Evolutionary conservation across 2,888 invertebrate genomes (phyloP).

Genomic region (Papilio protenor): DNA sequence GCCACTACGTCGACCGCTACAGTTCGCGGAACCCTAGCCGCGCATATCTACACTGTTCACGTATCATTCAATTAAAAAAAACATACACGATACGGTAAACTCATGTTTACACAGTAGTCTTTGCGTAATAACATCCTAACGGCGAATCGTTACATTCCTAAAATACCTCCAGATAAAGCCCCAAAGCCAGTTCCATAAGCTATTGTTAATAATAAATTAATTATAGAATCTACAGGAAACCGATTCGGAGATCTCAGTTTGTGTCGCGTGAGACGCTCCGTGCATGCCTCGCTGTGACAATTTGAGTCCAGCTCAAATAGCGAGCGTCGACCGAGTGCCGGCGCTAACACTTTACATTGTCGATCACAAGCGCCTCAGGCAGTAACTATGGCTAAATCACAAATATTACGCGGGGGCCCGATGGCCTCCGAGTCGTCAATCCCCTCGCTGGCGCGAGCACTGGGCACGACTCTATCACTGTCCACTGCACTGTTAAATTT

Average conservation of each 20-base stretch:
- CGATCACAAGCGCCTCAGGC: constrained; percentile 74
- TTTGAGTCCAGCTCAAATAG: constrained; percentile 84
- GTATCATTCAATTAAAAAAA: constrained; percentile 31
- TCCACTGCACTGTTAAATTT: constrained; percentile 78
- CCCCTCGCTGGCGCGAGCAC: constrained; percentile 69
- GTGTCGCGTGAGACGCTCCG: constrained; percentile 76
- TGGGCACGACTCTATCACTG: constrained; percentile 68
- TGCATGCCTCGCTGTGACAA: constrained; percentile 77
- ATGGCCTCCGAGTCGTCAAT: constrained; percentile 72
- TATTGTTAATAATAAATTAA: constrained; percentile 84
- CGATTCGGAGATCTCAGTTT: constrained; percentile 83
- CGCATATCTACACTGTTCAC: constrained; percentile 45
- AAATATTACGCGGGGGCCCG: constrained; percentile 74
- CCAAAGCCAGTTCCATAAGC: constrained; percentile 76
- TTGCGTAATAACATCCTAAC: constrained; percentile 50
- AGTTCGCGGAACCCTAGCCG: constrained; percentile 42
- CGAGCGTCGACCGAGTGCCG: constrained; percentile 72
- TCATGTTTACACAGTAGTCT: background rate
- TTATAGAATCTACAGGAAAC: constrained; percentile 83
- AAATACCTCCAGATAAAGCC: constrained; percentile 76
- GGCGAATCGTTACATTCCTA: constrained; percentile 64
- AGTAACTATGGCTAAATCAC: constrained; percentile 84
- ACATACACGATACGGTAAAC: constrained; percentile 39
- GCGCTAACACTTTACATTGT: constrained; percentile 67
- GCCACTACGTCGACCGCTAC: constrained; percentile 62